phyloP scores from a whole-genome alignment of 1,140 invertebrate species.

The Pseudomyrmex sp. region DNA sequence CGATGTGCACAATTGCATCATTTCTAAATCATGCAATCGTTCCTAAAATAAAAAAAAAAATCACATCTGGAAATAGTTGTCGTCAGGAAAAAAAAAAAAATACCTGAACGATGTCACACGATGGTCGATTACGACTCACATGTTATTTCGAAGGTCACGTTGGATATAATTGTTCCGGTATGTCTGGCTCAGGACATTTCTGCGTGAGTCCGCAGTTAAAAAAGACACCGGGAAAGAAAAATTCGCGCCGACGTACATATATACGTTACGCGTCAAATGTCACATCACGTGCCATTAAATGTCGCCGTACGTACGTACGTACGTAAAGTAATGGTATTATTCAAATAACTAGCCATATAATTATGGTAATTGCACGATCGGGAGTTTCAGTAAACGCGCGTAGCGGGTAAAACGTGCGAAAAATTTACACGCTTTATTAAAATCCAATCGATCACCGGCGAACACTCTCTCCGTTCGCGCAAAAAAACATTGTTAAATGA shows the following conservation, averaged over 20 bases:
- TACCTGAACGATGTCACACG: neutral
- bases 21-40: neutral
- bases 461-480: neutral
- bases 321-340: conserved; percentile 46
- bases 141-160: conserved; percentile 32
- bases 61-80: conserved; percentile 15
- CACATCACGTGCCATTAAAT: conserved; percentile 66
- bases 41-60: conserved; percentile 13
- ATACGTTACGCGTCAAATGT: conserved; percentile 62
- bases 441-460: conserved; percentile 22
- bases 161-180: conserved; percentile 40
- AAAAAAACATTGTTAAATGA: conserved; percentile 31
- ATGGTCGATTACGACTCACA: conserved; percentile 28
- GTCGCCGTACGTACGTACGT: conserved; percentile 39
- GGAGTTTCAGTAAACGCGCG: neutral
- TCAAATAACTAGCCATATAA: conserved; percentile 32
- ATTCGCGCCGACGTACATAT: conserved; percentile 23
- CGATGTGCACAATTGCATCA: too few species aligned
- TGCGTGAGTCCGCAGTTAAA: conserved; percentile 44
- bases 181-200: conserved; percentile 50
- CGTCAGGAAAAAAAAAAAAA: conserved; percentile 23
- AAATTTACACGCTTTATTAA: conserved; percentile 54
- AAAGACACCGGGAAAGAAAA: conserved; percentile 42
- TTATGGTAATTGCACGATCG: conserved; percentile 34
- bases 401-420: neutral